Evolutionary conservation across 2,113 vertebrate genomes (phyloP).

Genomic region (Zootoca vivipara): DNA sequence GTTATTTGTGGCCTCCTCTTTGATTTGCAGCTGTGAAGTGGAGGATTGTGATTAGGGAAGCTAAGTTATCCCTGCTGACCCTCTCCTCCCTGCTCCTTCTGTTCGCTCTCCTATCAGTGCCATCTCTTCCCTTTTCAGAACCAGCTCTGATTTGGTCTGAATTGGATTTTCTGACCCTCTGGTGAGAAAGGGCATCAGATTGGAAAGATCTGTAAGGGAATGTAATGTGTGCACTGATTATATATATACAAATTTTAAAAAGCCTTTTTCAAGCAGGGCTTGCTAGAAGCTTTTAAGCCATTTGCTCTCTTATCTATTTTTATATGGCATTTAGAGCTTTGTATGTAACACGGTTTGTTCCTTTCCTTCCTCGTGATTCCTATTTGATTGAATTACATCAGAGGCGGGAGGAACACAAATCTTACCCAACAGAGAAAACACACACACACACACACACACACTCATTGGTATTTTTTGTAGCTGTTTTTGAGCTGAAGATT

Average conservation of each 20-base stretch:
- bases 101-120: slow-evolving; percentile 14
- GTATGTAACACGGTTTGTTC: slow-evolving; percentile 36
- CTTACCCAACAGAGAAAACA: slow-evolving; percentile 24
- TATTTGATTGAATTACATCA: slow-evolving; percentile 68
- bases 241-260: neutral
- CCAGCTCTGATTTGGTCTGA: slow-evolving; percentile 31
- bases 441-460: neutral
- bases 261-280: slow-evolving; percentile 58
- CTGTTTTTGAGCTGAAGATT: neutral
- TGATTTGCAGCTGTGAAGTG: slow-evolving; percentile 19
- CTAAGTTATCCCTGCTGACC: neutral
- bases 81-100: neutral
- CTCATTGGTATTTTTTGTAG: neutral
- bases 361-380: slow-evolving; percentile 48
- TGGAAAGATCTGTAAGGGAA: neutral
- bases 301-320: slow-evolving; percentile 76
- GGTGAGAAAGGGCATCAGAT: slow-evolving; percentile 25
- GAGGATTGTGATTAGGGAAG: slow-evolving; percentile 22
- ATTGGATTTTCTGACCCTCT: slow-evolving; percentile 35
- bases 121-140: slow-evolving; percentile 34
- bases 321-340: slow-evolving; percentile 77
- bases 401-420: slow-evolving; percentile 43
- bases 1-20: slow-evolving; percentile 50
- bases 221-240: slow-evolving; percentile 27
- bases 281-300: slow-evolving; percentile 72